Conservation (phyloP, 2,888 invertebrate species). For the Cheilosia vernalis region DNA sequence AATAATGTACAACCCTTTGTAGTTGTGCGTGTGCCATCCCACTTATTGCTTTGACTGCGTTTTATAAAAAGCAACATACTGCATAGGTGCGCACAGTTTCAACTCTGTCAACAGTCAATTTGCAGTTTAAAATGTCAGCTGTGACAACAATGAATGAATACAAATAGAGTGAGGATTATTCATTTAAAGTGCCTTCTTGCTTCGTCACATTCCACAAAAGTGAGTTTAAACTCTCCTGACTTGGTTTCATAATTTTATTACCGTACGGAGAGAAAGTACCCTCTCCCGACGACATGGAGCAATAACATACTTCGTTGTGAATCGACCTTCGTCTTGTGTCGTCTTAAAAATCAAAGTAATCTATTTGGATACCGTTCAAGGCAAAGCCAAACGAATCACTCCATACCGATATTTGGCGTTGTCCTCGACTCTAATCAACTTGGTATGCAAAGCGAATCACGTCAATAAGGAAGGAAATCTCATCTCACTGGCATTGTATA, state of each 20-base stretch:
- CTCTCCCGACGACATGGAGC: background rate
- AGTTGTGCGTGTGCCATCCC: too few species aligned
- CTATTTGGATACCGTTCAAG: constrained; percentile 21
- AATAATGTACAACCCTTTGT: too few species aligned
- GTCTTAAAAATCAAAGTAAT: constrained; percentile 28
- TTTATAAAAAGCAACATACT: too few species aligned
- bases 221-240: constrained; percentile 15
- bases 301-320: background rate
- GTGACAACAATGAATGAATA: too few species aligned
- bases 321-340: background rate
- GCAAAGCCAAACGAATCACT: background rate
- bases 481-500: constrained; percentile 35
- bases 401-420: background rate
- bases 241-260: constrained; percentile 51
- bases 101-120: too few species aligned
- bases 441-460: constrained; percentile 48
- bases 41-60: too few species aligned
- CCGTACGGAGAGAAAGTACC: background rate
- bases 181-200: too few species aligned
- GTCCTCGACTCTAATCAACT: constrained; percentile 38
- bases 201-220: too few species aligned
- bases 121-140: too few species aligned
- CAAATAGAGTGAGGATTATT: too few species aligned
- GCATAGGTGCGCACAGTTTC: too few species aligned
- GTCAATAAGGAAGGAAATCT: constrained; percentile 36